Evolutionary conservation across 1,140 invertebrate genomes (phyloP).

Genomic region (Drepana arcuata): DNA sequence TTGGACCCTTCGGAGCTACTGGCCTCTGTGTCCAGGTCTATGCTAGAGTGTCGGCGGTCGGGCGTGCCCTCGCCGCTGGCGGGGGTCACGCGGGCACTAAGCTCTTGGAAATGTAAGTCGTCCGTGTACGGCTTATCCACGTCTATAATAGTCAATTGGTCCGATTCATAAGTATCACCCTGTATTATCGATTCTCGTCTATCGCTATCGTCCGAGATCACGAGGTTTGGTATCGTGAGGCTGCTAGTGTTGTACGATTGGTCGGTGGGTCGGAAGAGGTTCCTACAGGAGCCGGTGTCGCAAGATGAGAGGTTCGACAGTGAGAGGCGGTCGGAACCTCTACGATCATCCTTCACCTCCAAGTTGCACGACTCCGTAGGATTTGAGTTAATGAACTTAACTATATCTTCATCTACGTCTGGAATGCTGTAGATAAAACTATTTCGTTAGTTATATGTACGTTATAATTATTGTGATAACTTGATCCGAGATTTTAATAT

Average conservation of each 20-base stretch:
- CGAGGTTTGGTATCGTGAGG: slow-evolving; percentile 66
- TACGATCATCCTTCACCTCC: slow-evolving; percentile 40
- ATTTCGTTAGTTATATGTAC: too few relatives aligned
- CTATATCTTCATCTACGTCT: slow-evolving; percentile 71
- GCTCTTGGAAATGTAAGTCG: slow-evolving; percentile 48
- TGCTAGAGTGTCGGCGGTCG: slow-evolving; percentile 49
- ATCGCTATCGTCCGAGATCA: slow-evolving; percentile 64
- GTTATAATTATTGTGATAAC: too few relatives aligned
- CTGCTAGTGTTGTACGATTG: slow-evolving; percentile 51
- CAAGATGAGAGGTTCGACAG: slow-evolving; percentile 59
- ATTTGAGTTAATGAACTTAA: slow-evolving; percentile 58
- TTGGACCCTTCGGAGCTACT: slow-evolving; percentile 76
- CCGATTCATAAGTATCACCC: slow-evolving; percentile 71
- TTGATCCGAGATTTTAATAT: too few relatives aligned
- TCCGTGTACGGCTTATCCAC: slow-evolving; percentile 70
- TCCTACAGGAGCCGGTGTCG: slow-evolving; percentile 64
- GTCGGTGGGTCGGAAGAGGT: slow-evolving; percentile 46
- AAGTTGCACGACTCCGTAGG: slow-evolving; percentile 34
- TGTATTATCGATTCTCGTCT: slow-evolving; percentile 57
- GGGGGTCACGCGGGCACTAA: slow-evolving; percentile 34
- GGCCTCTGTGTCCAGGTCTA: slow-evolving; percentile 54
- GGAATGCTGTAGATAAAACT: slow-evolving; percentile 56
- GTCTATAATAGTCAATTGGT: slow-evolving; percentile 76
- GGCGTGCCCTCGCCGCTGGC: slow-evolving; percentile 50
- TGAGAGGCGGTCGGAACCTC: slow-evolving; percentile 44